Conservation (phyloP, 2,888 invertebrate genomes). For the Caenorhabditis drosophilae region DNA sequence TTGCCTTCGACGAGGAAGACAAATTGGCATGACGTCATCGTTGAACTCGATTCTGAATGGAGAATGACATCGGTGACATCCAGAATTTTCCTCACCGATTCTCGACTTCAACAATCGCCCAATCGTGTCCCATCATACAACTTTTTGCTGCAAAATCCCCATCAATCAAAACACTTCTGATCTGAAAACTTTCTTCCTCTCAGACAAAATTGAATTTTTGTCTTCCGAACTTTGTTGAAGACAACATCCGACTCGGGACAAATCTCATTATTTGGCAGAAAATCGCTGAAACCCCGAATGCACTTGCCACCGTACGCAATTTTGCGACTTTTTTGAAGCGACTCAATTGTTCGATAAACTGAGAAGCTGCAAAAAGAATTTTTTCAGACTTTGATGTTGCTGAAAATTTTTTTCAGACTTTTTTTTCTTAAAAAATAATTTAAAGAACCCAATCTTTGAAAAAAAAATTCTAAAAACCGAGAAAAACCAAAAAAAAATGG, state of each 20-base stretch:
- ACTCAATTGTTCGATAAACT: slow-evolving; percentile 47
- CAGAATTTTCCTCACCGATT: slow-evolving; percentile 18
- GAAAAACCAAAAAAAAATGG: neutral
- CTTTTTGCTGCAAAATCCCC: slow-evolving; percentile 51
- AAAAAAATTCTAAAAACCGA: neutral
- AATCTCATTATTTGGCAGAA: slow-evolving; percentile 42
- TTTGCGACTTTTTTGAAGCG: slow-evolving; percentile 33
- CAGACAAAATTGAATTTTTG: neutral
- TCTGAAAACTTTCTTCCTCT: slow-evolving; percentile 32
- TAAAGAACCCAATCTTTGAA: no score
- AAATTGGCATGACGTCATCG: slow-evolving; percentile 57
- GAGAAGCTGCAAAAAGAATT: slow-evolving; percentile 49
- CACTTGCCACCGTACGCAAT: slow-evolving; percentile 64
- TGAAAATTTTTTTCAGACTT: neutral
- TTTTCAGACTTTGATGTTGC: neutral
- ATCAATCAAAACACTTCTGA: slow-evolving; percentile 59
- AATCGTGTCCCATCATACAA: slow-evolving; percentile 63
- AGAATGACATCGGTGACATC: no score
- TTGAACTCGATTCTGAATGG: slow-evolving; percentile 49
- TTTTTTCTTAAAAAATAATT: neutral
- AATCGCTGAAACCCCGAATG: slow-evolving; percentile 46
- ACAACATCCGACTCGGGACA: slow-evolving; percentile 44
- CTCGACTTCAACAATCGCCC: slow-evolving; percentile 65
- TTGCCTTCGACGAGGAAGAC: slow-evolving; percentile 50
- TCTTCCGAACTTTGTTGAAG: slow-evolving; percentile 38